Percentiles rank a stretch among this genome's conserved stretches.
Conservation (phyloP, 2,888 invertebrate genomes). For the Melieria omissa region DNA sequence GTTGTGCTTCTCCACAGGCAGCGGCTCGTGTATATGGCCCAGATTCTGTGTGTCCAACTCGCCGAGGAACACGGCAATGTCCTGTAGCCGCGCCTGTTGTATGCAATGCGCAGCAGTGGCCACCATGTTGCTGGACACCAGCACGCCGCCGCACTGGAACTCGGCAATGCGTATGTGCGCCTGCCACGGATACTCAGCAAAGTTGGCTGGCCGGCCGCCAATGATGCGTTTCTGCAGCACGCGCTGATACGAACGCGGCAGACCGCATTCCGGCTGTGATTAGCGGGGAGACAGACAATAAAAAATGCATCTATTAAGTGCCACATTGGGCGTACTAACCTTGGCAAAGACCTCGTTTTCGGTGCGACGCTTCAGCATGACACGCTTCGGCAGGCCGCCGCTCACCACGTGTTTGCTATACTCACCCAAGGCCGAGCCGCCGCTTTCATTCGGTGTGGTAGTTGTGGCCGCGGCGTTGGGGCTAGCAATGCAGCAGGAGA, state of each 20-base stretch:
- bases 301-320: neutral
- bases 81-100: slow-evolving; percentile 77
- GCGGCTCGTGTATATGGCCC: slow-evolving; percentile 72
- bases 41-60: slow-evolving; percentile 82
- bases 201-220: slow-evolving; percentile 81
- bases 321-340: slow-evolving; percentile 40
- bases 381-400: slow-evolving; percentile 58
- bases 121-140: slow-evolving; percentile 78
- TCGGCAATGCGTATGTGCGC: slow-evolving; percentile 85
- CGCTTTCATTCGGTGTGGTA: no score
- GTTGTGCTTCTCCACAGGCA: slow-evolving; percentile 75
- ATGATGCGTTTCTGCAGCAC: slow-evolving; percentile 80
- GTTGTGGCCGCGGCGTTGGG: slow-evolving; percentile 14
- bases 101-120: slow-evolving; percentile 88
- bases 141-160: slow-evolving; percentile 85
- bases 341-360: slow-evolving; percentile 59
- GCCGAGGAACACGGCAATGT: slow-evolving; percentile 82
- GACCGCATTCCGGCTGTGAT: slow-evolving; percentile 73
- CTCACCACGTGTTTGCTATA: slow-evolving; percentile 19
- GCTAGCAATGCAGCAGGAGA: slow-evolving; percentile 75
- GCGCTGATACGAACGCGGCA: slow-evolving; percentile 70
- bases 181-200: slow-evolving; percentile 85
- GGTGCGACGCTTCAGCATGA: slow-evolving; percentile 62
- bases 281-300: neutral
- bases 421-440: neutral